phyloP scores from a whole-genome alignment of 1,140 invertebrate species.

The Sweltsa coloradensis region DNA sequence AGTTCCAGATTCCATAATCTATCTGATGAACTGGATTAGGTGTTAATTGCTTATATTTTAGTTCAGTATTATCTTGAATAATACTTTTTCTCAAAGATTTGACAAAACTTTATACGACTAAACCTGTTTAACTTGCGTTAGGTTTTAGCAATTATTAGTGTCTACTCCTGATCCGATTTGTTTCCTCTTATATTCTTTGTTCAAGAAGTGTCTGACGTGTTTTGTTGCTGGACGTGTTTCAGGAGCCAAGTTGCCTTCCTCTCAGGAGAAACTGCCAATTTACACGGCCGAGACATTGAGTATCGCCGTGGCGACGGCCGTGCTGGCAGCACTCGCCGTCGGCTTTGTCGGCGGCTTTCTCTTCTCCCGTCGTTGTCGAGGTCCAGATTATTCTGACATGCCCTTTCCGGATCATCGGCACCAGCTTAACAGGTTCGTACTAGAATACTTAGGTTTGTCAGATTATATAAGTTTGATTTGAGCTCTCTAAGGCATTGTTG shows the following conservation, averaged over 20 bases:
- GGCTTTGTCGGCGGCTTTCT: conserved; percentile 74
- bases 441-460: no score
- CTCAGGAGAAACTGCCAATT: conserved; percentile 43
- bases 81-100: no score
- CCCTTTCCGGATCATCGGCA: conserved; percentile 57
- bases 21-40: no score
- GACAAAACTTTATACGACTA: no score
- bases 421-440: conserved; percentile 42
- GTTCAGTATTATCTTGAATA: no score
- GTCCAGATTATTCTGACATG: conserved; percentile 51
- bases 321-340: conserved; percentile 63
- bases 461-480: no score
- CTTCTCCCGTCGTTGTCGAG: conserved; percentile 63
- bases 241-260: conserved; percentile 25
- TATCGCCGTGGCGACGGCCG: conserved; percentile 62
- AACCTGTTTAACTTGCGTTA: no score
- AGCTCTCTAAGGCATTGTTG: no score
- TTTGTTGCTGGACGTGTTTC: conserved; percentile 17
- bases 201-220: background rate
- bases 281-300: conserved; percentile 68
- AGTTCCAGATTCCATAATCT: no score
- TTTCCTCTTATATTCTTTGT: background rate
- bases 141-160: no score
- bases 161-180: no score
- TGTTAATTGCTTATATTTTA: no score